Conservation (phyloP, 2,888 invertebrate genomes). For the Drosophila recens region DNA sequence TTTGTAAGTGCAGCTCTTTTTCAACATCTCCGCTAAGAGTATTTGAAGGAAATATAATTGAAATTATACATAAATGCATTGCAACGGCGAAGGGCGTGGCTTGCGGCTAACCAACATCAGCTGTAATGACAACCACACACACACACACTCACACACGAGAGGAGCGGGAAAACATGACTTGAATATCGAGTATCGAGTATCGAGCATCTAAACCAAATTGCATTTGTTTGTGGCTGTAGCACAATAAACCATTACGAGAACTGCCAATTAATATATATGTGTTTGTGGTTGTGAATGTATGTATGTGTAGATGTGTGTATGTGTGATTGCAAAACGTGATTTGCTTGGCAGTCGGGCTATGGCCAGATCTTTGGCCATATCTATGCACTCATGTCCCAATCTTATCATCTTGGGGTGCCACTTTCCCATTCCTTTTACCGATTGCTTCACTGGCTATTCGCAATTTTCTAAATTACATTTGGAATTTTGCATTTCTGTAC, state of each 20-base stretch:
- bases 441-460: constrained; percentile 38
- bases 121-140: constrained; percentile 8
- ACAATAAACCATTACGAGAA: constrained; percentile 22
- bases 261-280: constrained; percentile 31
- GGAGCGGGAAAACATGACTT: not conserved
- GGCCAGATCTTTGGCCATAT: constrained; percentile 11
- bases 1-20: not conserved
- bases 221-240: constrained; percentile 39
- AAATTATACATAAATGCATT: constrained; percentile 18
- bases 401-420: constrained; percentile 5
- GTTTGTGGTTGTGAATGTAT: constrained; percentile 11
- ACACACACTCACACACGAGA: not conserved
- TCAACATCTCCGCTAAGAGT: not conserved
- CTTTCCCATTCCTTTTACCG: not conserved
- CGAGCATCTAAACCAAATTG: constrained; percentile 30
- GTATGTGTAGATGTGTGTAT: constrained; percentile 20
- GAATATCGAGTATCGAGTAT: constrained; percentile 27
- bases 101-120: constrained; percentile 13
- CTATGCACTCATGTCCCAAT: constrained; percentile 5
- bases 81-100: constrained; percentile 1
- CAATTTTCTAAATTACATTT: constrained; percentile 76
- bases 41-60: constrained; percentile 13
- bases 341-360: constrained; percentile 20
- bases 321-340: constrained; percentile 52
- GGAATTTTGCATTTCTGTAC: constrained; percentile 56